A percentile compares a stretch with the other conserved stretches of the same genome.
Conservation (phyloP, 1,140 invertebrate species). For the Triops longicaudatus region DNA sequence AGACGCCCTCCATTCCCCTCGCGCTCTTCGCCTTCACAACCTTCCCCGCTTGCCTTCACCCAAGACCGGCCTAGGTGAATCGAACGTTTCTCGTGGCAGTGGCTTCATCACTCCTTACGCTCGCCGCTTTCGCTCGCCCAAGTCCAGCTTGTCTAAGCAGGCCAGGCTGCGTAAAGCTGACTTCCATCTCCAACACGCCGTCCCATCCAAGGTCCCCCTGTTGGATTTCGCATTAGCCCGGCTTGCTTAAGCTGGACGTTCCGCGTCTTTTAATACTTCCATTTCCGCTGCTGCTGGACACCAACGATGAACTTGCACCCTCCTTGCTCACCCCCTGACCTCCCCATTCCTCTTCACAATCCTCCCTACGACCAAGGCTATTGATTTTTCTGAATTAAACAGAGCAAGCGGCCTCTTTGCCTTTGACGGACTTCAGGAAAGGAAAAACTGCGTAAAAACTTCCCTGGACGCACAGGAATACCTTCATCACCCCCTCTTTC, state of each 20-base stretch:
- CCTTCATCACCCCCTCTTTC: not conserved
- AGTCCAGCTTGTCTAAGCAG: too few species aligned
- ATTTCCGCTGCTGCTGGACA: not conserved
- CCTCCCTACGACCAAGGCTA: not conserved
- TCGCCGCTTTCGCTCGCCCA: too few species aligned
- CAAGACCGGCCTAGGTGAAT: too few species aligned
- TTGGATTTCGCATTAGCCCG: not conserved
- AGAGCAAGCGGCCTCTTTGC: constrained; percentile 3
- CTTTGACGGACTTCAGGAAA: not conserved
- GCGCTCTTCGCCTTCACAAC: too few species aligned
- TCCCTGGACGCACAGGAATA: not conserved
- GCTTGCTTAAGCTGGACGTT: not conserved
- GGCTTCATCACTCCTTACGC: too few species aligned
- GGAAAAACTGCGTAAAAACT: not conserved
- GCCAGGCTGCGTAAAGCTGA: too few species aligned
- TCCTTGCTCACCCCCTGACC: too few species aligned
- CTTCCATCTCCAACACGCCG: too few species aligned
- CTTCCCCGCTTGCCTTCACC: too few species aligned
- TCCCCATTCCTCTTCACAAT: not conserved
- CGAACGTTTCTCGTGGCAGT: too few species aligned
- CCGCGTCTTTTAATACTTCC: not conserved
- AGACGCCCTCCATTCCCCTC: too few species aligned
- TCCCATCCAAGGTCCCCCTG: not conserved
- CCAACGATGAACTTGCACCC: not conserved
- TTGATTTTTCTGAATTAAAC: constrained; percentile 16